A percentile compares a stretch with the other conserved stretches of the same genome.
These are phyloP conservation scores for Parambassis ranga DNA, from an alignment of 2,797 vertebrate species.

Conservation along the genomic window DNA sequence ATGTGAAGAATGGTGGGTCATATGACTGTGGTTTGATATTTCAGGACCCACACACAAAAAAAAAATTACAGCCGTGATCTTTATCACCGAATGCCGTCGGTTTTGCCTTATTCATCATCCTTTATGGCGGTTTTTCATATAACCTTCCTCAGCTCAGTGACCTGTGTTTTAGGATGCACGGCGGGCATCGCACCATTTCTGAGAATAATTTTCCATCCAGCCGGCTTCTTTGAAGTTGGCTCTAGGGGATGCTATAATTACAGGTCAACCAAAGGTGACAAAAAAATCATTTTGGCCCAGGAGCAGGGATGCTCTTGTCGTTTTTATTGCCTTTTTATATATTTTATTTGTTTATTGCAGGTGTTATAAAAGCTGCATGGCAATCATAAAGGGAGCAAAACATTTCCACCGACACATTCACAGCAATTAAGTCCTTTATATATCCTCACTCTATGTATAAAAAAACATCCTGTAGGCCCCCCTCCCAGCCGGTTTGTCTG, in stretches of 20 bases:
- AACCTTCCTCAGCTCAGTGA: neutral
- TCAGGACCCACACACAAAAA: neutral
- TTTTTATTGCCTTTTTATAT: neutral
- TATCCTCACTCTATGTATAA: too few species aligned
- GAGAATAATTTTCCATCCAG: neutral
- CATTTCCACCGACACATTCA: neutral
- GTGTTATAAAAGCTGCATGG: neutral
- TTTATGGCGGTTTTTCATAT: neutral
- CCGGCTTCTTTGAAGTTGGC: conserved; percentile 10
- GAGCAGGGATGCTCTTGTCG: neutral
- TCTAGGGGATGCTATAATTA: conserved; percentile 2
- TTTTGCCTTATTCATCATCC: neutral
- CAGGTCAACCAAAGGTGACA: conserved; percentile 24
- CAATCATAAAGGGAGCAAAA: neutral
- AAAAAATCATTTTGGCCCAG: neutral
- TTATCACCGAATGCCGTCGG: neutral
- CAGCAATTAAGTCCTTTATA: neutral
- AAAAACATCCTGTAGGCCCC: too few species aligned
- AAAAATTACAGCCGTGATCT: neutral
- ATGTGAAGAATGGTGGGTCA: neutral
- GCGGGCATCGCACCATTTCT: neutral
- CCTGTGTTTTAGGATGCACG: neutral
- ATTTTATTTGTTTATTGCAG: neutral
- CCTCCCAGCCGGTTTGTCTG: too few species aligned
- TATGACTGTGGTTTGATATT: neutral